Evolutionary conservation across 2,888 invertebrate species (phyloP).

Genomic region (Stenurella melanura): DNA sequence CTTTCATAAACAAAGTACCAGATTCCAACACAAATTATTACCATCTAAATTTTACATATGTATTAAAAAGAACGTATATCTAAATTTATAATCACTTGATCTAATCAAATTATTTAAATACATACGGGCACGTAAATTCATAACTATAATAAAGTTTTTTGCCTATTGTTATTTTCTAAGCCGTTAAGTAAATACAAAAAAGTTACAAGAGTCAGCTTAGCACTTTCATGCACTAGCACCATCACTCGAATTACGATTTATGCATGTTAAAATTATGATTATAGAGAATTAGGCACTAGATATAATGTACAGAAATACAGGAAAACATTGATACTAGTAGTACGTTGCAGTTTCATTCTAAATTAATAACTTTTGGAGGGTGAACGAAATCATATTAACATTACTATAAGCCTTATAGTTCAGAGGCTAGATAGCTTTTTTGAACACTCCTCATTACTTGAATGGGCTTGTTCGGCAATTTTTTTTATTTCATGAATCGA

Average conservation of each 20-base stretch:
- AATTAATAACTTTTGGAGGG: background rate
- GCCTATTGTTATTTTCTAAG: background rate
- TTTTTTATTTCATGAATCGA: too few species aligned
- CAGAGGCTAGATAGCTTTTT: too few species aligned
- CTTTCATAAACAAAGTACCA: background rate
- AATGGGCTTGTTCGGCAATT: too few species aligned
- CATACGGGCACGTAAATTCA: background rate
- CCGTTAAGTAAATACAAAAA: background rate
- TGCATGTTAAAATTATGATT: background rate
- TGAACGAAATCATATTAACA: background rate
- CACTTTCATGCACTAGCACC: background rate
- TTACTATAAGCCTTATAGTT: too few species aligned
- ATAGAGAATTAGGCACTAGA: too few species aligned
- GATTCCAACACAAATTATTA: background rate
- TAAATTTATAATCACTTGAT: slow-evolving; percentile 14
- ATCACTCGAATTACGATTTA: background rate
- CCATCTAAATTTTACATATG: background rate
- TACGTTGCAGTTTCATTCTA: too few species aligned
- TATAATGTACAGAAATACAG: too few species aligned
- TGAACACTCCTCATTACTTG: too few species aligned
- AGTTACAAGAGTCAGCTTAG: background rate
- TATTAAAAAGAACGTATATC: slow-evolving; percentile 20
- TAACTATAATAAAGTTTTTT: background rate
- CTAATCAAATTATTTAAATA: slow-evolving; percentile 6
- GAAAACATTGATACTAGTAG: too few species aligned